Base-by-base conservation (phyloP, 2,113 vertebrate species). In the Hydrolagus affinis region DNA sequence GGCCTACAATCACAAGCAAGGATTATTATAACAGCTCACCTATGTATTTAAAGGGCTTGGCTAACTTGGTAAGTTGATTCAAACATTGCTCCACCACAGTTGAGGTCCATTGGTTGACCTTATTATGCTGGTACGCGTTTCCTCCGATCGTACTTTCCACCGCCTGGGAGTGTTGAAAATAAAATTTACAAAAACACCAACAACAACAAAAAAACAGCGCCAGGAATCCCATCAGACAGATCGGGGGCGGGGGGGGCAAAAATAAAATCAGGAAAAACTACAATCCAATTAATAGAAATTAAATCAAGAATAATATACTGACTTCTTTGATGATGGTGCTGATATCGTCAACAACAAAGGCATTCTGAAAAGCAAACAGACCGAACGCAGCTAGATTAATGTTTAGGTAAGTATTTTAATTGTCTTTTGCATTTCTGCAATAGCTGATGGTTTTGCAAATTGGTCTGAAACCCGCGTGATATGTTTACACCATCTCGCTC, bases 11-110 rank as follows among this genome's bases (percentile, higher is more conserved):
- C 44, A 44, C n/a, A n/a, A n/a, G n/a, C n/a, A n/a, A n/a, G n/a
- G 6, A 44, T 44, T 44, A 44, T 44, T 44, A 44, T 44, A 44
- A 44, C 6, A 44, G 23, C 85, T 80, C 83, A 88, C 87, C 85
- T 7, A 88, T 87, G 74, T 88, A 87, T 86, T 89, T 88, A 32
- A 89, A 88, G 25, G 87, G 87, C 60, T 89, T 88, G 59, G 85
- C 85, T 12, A 87, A 85, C 85, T 88, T 86, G 85, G 87, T 71
- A 25, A 88, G 87, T 72, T 88, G 87, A 32, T 85, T 86, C 17
- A 89, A 85, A 70, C 87, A 86, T 8, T 83, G 86, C 30, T 88
- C 88, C 86, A 88, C 86, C 68, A 88, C 73, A 15, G 73, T 85
- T 19, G 88, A 86, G 64, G 88, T 88, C 87, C 88, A 86, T 85